Evolutionary conservation across 2,797 vertebrate genomes (phyloP).

Genomic region (Crenichthys baileyi): DNA sequence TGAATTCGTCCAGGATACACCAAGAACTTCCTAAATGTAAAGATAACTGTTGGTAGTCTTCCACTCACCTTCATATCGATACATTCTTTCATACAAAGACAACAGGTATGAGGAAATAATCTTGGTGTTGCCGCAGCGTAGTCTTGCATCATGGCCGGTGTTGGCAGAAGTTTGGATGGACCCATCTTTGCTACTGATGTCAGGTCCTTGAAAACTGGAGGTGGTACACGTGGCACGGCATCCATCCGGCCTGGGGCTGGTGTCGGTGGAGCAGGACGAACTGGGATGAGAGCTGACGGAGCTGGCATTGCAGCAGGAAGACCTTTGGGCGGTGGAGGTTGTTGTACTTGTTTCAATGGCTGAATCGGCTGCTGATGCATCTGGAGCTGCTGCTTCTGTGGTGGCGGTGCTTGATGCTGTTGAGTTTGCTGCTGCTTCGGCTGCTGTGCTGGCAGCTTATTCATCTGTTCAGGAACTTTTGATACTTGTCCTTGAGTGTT

Average conservation of each 20-base stretch:
- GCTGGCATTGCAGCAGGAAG: not conserved
- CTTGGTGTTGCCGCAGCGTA: conserved; percentile 90
- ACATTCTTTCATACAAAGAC: conserved; percentile 95
- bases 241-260: not conserved
- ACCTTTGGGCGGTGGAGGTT: not conserved
- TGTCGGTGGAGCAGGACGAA: not conserved
- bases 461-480: not conserved
- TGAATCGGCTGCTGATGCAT: not conserved
- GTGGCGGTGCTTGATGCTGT: not conserved
- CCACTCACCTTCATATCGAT: conserved; percentile 93
- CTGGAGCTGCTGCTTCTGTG: not conserved
- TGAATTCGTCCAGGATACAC: not conserved
- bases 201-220: not conserved
- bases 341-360: not conserved
- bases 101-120: conserved; percentile 96
- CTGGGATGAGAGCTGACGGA: not conserved
- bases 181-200: not conserved
- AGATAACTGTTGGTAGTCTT: conserved; percentile 23
- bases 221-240: not conserved
- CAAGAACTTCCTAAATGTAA: not conserved
- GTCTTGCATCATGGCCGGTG: conserved; percentile 91
- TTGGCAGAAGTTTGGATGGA: conserved; percentile 79
- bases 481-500: conserved; percentile 15
- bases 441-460: conserved; percentile 7
- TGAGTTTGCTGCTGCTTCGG: not conserved